Percentiles rank a stretch among this genome's conserved stretches.
Evolutionary conservation across 2,113 vertebrate species (phyloP).

Genomic region (Noturus placidus): DNA sequence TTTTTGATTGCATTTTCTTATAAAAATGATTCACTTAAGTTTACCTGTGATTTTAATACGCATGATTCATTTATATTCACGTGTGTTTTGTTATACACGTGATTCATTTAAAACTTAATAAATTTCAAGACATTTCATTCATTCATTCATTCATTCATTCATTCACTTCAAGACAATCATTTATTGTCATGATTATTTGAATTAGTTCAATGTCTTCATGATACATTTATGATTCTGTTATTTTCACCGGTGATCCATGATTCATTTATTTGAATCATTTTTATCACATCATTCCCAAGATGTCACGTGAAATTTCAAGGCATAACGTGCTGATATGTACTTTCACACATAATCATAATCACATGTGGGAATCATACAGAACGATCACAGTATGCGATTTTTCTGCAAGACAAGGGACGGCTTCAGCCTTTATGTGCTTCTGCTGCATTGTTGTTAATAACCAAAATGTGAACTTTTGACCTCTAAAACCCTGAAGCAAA

Average conservation of each 20-base stretch:
- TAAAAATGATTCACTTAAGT: background rate
- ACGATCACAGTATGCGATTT: too few relatives aligned
- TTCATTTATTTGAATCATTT: background rate
- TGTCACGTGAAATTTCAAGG: background rate
- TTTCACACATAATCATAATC: background rate
- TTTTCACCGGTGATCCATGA: background rate
- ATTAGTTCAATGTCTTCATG: background rate
- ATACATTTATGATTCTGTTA: background rate
- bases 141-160: too few relatives aligned
- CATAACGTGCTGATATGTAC: background rate
- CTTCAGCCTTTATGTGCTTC: constrained; percentile 3
- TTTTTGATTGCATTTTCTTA: background rate
- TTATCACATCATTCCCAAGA: background rate
- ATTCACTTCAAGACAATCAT: too few relatives aligned
- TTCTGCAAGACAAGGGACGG: background rate
- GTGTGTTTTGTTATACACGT: too few relatives aligned
- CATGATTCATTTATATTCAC: background rate
- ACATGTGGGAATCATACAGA: background rate
- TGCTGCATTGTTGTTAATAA: constrained; percentile 24
- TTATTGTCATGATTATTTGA: too few relatives aligned
- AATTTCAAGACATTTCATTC: too few relatives aligned
- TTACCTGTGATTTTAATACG: background rate
- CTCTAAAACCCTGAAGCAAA: constrained; percentile 15
- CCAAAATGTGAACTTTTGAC: constrained; percentile 41
- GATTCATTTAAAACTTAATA: too few relatives aligned